Base-by-base conservation (phyloP, 2,888 invertebrate genomes). In the Ormyrus thymus region DNA sequence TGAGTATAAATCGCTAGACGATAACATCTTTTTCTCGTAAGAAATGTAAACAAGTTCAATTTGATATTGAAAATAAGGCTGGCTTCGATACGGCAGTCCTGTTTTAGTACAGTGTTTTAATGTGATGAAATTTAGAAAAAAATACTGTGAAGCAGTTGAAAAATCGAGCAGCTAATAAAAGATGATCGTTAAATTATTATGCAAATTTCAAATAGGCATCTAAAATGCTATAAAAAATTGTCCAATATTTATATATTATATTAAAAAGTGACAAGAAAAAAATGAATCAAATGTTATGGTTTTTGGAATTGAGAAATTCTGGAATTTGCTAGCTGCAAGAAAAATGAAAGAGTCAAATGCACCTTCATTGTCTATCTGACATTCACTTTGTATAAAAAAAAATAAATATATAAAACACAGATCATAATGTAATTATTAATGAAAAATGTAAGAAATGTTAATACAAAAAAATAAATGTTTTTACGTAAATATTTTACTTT, bases 401-500 rank as follows among this genome's bases (percentile, higher is more conserved):
- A 88, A 87, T 85, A 84, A 84, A 85, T 84, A 85, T 82, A 86
- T 83, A 83, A 65, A 53, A 65, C 15, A 83, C 84, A 84, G 85
- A 88, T 87, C 84, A 85, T 85, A 84, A 86, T 86, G 86, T 88
- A 87, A 87, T 84, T 87, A 87, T 85, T 86, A 83, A 84, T 66
- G 76, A 84, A 80, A 84, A 86, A 83, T 89, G 88, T 89, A 88
- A 87, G 86, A 89, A 88, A 87, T 89, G 89, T 89, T 89, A 87
- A 89, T 89, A 89, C 89, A 88, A 86, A 85, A 84, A 83, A 86
- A 85, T 88, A 87, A 88, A 88, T 88, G 89, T 89, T 89, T 89
- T 89, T 87, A 87, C 85, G 88, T 81, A 84, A 79, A 83, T n/a
- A 29, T 55, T 81, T 83, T 84, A 76, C 79, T 79, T 70, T 74